Percentiles rank a stretch among this genome's conserved stretches.
Evolutionary conservation across 2,797 vertebrate species (phyloP).

Genomic region (Jordanella pulchra): DNA sequence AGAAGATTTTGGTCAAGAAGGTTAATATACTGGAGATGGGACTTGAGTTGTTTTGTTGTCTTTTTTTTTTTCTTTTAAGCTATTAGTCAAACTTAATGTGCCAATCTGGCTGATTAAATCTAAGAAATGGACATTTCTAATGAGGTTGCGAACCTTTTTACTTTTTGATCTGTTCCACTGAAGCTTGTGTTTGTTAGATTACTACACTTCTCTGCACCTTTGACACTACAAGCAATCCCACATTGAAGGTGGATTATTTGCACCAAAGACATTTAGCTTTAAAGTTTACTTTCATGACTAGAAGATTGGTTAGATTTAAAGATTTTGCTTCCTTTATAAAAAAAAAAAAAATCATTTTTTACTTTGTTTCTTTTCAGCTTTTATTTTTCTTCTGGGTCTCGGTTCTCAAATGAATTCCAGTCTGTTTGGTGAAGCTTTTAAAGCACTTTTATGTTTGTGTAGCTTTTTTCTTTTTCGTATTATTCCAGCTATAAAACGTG

Average conservation of each 20-base stretch:
- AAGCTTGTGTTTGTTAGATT: slow-evolving; percentile 32
- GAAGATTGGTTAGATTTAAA: not conserved
- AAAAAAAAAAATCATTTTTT: not conserved
- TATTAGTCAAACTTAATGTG: not conserved
- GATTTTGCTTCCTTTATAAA: not conserved
- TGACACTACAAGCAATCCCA: slow-evolving; percentile 38
- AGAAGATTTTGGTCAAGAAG: slow-evolving; percentile 95
- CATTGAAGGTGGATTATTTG: not conserved
- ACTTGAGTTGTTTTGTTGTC: slow-evolving; percentile 5
- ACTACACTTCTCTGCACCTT: slow-evolving; percentile 17
- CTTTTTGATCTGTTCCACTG: slow-evolving; percentile 4
- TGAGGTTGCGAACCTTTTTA: not conserved
- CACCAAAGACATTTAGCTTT: not conserved
- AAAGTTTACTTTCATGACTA: slow-evolving; percentile 8
- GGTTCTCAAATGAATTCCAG: not conserved
- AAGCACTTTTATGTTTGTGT: not conserved
- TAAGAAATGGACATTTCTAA: not conserved
- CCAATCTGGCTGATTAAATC: not conserved
- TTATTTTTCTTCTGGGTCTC: slow-evolving; percentile 9
- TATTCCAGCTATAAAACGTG: not conserved
- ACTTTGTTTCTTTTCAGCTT: not conserved
- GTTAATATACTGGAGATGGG: slow-evolving; percentile 69
- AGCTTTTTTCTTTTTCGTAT: not conserved
- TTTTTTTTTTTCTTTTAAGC: not conserved
- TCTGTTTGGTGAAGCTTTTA: not conserved